Conservation (phyloP, 2,888 invertebrate genomes). For the Busseola fusca region DNA sequence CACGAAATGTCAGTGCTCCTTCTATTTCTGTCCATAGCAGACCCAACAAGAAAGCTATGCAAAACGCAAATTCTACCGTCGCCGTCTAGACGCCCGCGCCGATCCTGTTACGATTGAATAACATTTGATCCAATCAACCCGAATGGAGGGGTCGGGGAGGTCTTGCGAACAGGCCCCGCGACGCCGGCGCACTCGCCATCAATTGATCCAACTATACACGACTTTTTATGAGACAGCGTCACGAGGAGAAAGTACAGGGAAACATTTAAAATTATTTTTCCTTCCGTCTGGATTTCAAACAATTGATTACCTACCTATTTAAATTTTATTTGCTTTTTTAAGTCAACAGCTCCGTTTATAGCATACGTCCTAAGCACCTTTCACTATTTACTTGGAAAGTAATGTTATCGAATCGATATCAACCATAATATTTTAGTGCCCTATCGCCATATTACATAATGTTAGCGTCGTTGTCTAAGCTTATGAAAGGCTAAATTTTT, state of each 20-base stretch:
- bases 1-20: conserved; percentile 85
- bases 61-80: conserved; percentile 85
- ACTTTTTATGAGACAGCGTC: conserved; percentile 49
- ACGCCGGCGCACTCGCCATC: conserved; percentile 70
- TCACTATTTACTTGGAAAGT: conserved; percentile 45
- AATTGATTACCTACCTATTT: conserved; percentile 37
- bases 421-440: conserved; percentile 41
- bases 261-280: conserved; percentile 50
- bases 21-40: conserved; percentile 84
- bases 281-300: conserved; percentile 34
- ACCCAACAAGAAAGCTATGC: conserved; percentile 86
- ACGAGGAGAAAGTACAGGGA: conserved; percentile 58
- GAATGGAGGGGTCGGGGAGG: conserved; percentile 83
- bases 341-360: conserved; percentile 32
- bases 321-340: conserved; percentile 45
- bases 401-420: conserved; percentile 43
- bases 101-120: conserved; percentile 85
- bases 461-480: conserved; percentile 5
- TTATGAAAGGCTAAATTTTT: not conserved
- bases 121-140: conserved; percentile 88
- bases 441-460: conserved; percentile 31
- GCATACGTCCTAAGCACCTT: conserved; percentile 35
- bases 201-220: conserved; percentile 73
- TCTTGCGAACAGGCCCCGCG: conserved; percentile 75
- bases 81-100: conserved; percentile 84